A percentile compares a stretch with the other conserved stretches of the same genome.
phyloP scores from a whole-genome alignment of 2,888 invertebrate genomes.

The Drosophila conformis region DNA sequence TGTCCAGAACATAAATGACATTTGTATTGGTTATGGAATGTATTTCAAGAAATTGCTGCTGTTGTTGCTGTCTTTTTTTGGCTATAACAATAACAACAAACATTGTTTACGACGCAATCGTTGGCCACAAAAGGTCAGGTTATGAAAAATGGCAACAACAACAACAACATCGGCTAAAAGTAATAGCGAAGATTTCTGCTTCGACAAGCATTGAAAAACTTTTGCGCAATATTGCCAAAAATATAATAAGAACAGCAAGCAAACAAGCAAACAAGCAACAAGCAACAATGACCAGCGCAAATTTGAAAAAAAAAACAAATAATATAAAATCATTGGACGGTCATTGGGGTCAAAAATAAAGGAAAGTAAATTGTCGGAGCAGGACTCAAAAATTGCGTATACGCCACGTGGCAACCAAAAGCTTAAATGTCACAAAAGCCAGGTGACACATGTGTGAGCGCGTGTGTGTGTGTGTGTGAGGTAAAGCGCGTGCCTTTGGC shows the following conservation, averaged over 20 bases:
- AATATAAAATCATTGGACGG: conserved; percentile 27
- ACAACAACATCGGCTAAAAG: conserved; percentile 12
- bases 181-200: conserved; percentile 47
- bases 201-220: conserved; percentile 50
- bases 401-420: conserved; percentile 53
- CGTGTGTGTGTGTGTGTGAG: conserved; percentile 16
- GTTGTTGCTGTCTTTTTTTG: conserved; percentile 54
- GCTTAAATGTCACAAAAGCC: conserved; percentile 52
- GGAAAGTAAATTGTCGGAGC: conserved; percentile 20
- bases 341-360: conserved; percentile 35
- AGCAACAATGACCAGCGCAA: conserved; percentile 9
- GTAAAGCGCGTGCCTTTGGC: conserved; percentile 61
- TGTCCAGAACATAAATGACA: conserved; percentile 78
- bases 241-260: conserved; percentile 4
- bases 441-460: conserved; percentile 17
- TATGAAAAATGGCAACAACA: conserved; percentile 60
- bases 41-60: conserved; percentile 64
- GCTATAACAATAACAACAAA: conserved; percentile 71
- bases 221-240: conserved; percentile 40
- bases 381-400: conserved; percentile 64
- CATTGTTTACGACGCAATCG: conserved; percentile 59
- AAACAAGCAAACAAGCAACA: neutral
- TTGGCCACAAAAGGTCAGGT: conserved; percentile 69
- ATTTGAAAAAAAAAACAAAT: conserved; percentile 22
- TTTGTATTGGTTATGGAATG: conserved; percentile 76